These are phyloP conservation scores for Porites cylindrica DNA, from an alignment of 92 coral and sea anemone genomes.

Conservation along the genomic window DNA sequence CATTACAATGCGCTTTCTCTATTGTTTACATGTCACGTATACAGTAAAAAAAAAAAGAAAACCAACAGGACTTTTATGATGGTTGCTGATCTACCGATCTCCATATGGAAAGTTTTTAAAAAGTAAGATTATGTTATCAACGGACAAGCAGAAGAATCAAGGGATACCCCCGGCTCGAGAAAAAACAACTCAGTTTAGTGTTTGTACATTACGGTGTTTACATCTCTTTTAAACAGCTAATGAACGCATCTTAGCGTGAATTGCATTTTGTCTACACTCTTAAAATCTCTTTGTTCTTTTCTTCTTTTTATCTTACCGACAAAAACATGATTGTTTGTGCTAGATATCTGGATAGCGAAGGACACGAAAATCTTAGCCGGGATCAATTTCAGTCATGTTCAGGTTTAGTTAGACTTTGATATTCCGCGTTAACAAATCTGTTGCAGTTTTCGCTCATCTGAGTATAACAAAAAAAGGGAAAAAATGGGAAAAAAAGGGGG, in stretches of 20 bases:
- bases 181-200: too few species aligned
- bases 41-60: not conserved
- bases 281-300: not conserved
- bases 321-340: not conserved
- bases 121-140: not conserved
- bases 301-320: slow-evolving; percentile 7
- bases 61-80: too few species aligned
- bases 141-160: too few species aligned
- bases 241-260: not conserved
- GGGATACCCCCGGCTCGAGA: too few species aligned
- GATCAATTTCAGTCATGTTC: not conserved
- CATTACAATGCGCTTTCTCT: not conserved
- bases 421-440: too few species aligned
- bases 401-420: not conserved
- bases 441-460: too few species aligned
- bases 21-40: slow-evolving; percentile 28
- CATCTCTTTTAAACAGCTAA: not conserved
- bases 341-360: not conserved
- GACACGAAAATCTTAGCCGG: not conserved
- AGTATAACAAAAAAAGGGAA: too few species aligned
- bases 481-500: too few species aligned
- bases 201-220: not conserved
- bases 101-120: too few species aligned
- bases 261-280: not conserved
- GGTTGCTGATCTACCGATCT: too few species aligned